phyloP scores from a whole-genome alignment of 2,113 vertebrate species.

The Heliornis fulica region DNA sequence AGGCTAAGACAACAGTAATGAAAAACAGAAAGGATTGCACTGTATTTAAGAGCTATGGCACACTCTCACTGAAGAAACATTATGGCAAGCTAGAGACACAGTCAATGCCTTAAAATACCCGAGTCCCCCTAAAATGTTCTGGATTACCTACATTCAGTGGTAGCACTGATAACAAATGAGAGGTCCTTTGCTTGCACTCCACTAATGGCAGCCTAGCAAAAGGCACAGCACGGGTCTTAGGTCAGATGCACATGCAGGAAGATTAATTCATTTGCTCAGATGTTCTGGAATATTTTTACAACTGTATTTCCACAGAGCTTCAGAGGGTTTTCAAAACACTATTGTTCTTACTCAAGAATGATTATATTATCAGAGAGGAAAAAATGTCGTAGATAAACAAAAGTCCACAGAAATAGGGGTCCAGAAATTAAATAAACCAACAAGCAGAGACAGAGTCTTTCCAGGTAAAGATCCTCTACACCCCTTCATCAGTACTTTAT shows the following conservation, averaged over 20 bases:
- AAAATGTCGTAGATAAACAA: neutral
- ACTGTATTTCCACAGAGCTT: neutral
- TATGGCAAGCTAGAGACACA: neutral
- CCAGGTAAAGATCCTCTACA: neutral
- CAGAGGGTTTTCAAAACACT: neutral
- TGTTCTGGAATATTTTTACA: neutral
- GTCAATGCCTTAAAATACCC: neutral
- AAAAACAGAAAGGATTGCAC: neutral
- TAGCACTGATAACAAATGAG: neutral
- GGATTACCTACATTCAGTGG: neutral
- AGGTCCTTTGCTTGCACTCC: neutral
- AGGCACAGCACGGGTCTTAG: neutral
- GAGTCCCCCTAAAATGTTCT: neutral
- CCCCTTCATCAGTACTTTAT: neutral
- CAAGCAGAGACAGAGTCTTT: neutral
- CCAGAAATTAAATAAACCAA: neutral
- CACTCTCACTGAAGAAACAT: neutral
- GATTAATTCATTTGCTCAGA: neutral
- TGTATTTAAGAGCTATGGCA: neutral
- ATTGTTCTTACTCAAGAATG: neutral
- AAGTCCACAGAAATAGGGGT: neutral
- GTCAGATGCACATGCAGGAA: neutral
- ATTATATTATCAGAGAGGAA: neutral
- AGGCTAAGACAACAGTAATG: neutral
- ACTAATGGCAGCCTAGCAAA: neutral